Evolutionary conservation across 2,797 vertebrate genomes (phyloP).

Genomic region (Hafferia zeledoni): DNA sequence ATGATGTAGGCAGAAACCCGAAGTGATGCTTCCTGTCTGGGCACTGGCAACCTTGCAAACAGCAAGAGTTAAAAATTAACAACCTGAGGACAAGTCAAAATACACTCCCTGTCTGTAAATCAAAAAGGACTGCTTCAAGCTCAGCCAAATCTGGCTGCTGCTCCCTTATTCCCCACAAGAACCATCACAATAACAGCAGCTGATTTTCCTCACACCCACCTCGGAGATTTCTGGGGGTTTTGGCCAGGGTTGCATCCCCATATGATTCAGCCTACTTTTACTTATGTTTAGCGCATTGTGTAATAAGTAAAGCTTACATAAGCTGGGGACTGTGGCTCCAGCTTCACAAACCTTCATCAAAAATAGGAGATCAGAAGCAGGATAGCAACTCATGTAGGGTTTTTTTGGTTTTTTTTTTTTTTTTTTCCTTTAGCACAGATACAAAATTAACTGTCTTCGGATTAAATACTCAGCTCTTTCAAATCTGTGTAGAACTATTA

Average conservation of each 20-base stretch:
- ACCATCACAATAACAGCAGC: slow-evolving; percentile 58
- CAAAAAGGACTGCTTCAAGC: not conserved
- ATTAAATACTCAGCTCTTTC: not conserved
- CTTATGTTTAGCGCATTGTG: slow-evolving; percentile 67
- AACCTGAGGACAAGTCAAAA: slow-evolving; percentile 42
- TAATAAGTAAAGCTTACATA: slow-evolving; percentile 66
- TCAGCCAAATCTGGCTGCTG: slow-evolving; percentile 41
- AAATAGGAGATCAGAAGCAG: slow-evolving; percentile 52
- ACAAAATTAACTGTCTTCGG: not conserved
- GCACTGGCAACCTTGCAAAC: not conserved
- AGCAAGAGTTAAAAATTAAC: slow-evolving; percentile 55
- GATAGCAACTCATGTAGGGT: not conserved
- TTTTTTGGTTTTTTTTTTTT: too few relatives aligned
- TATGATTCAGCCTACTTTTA: slow-evolving; percentile 69
- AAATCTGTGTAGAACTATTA: not conserved
- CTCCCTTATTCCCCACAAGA: slow-evolving; percentile 38
- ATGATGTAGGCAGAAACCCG: not conserved
- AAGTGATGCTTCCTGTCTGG: not conserved
- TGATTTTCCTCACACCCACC: slow-evolving; percentile 69
- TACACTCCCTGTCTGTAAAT: slow-evolving; percentile 16
- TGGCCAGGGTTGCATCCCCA: slow-evolving; percentile 65
- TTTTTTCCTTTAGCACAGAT: not conserved
- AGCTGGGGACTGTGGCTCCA: slow-evolving; percentile 36
- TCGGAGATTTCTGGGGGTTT: slow-evolving; percentile 61
- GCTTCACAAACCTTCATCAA: slow-evolving; percentile 49